phyloP scores from a whole-genome alignment of 2,113 vertebrate genomes.

The Takifugu flavidus region DNA sequence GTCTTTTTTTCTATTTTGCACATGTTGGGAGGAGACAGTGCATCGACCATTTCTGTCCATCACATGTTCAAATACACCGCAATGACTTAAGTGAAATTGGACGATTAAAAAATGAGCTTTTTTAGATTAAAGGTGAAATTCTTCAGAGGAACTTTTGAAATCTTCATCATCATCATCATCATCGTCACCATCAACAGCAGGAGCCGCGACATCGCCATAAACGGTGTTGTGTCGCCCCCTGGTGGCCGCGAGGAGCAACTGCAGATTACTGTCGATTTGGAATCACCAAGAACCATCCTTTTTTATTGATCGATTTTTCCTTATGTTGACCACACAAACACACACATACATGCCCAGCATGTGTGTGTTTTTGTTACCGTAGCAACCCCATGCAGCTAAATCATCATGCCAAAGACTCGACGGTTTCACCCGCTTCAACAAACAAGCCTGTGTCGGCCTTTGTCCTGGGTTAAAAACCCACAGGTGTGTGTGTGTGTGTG shows the following conservation, averaged over 20 bases:
- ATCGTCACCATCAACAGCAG: conserved; percentile 1
- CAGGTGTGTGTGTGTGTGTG: conserved; percentile 35
- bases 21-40: conserved; percentile 78
- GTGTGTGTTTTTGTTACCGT: conserved; percentile 19
- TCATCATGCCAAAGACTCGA: conserved; percentile 81
- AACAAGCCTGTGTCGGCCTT: conserved; percentile 67
- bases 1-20: conserved; percentile 80
- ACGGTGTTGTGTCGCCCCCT: conserved; percentile 35
- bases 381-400: conserved; percentile 76
- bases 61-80: conserved; percentile 62
- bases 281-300: conserved; percentile 48
- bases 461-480: conserved; percentile 44
- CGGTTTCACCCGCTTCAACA: conserved; percentile 21
- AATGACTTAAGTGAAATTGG: conserved; percentile 62
- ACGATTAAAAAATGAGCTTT: conserved; percentile 22
- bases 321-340: conserved; percentile 32
- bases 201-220: conserved; percentile 25
- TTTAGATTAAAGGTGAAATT: conserved; percentile 54
- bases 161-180: conserved; percentile 18
- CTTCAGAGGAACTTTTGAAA: conserved; percentile 50
- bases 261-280: conserved; percentile 41
- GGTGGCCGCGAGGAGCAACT: conserved; percentile 40
- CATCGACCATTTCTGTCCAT: conserved; percentile 76
- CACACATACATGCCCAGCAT: conserved; percentile 21
- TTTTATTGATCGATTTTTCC: conserved; percentile 22